These are phyloP conservation scores for Caranx melampygus DNA, from an alignment of 2,113 vertebrate species.

Conservation along the genomic window DNA sequence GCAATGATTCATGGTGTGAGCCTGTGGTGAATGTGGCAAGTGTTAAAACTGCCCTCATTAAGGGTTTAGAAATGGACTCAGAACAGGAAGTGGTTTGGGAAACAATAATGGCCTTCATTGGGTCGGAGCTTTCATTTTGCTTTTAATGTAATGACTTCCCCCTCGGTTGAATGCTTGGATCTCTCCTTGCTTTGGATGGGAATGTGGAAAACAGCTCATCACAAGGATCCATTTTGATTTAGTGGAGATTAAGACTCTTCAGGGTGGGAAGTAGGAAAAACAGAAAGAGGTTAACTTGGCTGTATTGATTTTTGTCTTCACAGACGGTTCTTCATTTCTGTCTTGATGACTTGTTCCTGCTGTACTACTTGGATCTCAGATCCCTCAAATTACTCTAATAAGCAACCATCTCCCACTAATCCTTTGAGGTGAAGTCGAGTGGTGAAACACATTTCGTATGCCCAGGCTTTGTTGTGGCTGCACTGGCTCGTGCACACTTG, in stretches of 20 bases:
- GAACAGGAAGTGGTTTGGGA: slow-evolving; percentile 57
- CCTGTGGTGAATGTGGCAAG: slow-evolving; percentile 61
- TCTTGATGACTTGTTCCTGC: slow-evolving; percentile 41
- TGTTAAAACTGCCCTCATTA: slow-evolving; percentile 55
- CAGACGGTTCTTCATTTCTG: slow-evolving; percentile 29
- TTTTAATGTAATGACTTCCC: slow-evolving; percentile 21
- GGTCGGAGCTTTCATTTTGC: slow-evolving; percentile 42
- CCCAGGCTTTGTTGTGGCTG: background rate
- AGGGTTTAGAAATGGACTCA: slow-evolving; percentile 28
- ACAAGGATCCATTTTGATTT: slow-evolving; percentile 44
- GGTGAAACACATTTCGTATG: slow-evolving; percentile 5
- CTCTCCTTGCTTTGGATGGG: slow-evolving; percentile 16
- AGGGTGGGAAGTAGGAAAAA: background rate
- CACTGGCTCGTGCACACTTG: background rate
- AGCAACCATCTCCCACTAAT: slow-evolving; percentile 54
- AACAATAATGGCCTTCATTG: slow-evolving; percentile 70
- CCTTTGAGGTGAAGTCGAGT: slow-evolving; percentile 47
- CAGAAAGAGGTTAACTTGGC: slow-evolving; percentile 1
- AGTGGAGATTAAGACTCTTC: slow-evolving; percentile 43
- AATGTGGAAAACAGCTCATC: slow-evolving; percentile 34
- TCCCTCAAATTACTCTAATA: slow-evolving; percentile 58
- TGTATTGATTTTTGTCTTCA: slow-evolving; percentile 61
- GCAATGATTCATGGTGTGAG: slow-evolving; percentile 53
- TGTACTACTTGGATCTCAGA: slow-evolving; percentile 47
- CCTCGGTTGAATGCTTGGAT: slow-evolving; percentile 8